Evolutionary conservation across 2,888 invertebrate species (phyloP), one percentile per base, ranked within the genome.

Genomic region (Amblyjoppa proteus): DNA sequence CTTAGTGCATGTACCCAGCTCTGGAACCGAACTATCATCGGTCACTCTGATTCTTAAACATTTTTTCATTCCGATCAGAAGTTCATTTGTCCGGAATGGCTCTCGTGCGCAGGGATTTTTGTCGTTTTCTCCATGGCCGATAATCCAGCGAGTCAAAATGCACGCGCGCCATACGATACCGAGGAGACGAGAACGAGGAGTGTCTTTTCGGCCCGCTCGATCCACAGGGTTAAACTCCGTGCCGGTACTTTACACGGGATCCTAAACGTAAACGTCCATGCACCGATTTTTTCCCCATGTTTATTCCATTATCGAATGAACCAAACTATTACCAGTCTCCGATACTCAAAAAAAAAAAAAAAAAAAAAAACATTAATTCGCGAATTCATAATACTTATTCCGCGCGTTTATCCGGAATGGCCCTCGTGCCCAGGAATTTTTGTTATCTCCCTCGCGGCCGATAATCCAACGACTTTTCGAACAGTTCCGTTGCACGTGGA

Each of bases 101-200:
- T 7, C 38, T 38, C 0, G 38, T 7, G 6, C 38, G 1, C 38
- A 6, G 38, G 0, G 38, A 9, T 41, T 41, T 9, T 9, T 41
- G 38, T 5, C 1, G 2, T 41, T 41, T 41, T 2, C 9, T 11
- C 11, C 41, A 0, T 11, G 41, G 11, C 41, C 11, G 41, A 41
- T 11, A 41, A 41, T 41, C 41, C 7, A 41, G 9, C 11, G 41
- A 11, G 2, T 91, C 91, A 90, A 92, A 92, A 92, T 92, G 91
- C 92, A 91, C 91, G 90, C 91, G 90, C 91, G 90, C 90, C 92
- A 89, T 90, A 90, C 91, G 92, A 92, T 92, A 91, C 88, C 89
- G 88, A 88, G 85, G 84, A 34, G 75, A 83, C 20, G 20, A 20
- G 20, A 20, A 20, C 89, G 88, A 88, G 85, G 84, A 34, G 75